Evolutionary conservation across 2,797 vertebrate species (phyloP), one percentile per base, ranked within the genome.

Genomic region (Melanotaenia pygmaea): DNA sequence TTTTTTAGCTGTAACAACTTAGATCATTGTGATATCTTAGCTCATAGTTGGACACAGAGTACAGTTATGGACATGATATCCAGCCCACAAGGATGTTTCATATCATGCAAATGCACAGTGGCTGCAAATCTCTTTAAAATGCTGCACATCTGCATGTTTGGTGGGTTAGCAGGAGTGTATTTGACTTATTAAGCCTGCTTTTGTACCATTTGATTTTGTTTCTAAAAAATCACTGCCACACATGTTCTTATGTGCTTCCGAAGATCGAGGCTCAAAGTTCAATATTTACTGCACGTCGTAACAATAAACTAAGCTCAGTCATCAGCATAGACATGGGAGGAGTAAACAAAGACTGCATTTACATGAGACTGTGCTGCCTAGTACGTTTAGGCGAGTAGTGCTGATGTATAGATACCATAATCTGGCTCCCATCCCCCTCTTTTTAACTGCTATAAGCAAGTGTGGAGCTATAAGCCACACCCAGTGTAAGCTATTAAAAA

Each of bases 241-340:
- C 70, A 64, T 86, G 85, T 80, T 80, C 65, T 86, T 67, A 64
- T 68, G 50, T 60, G 38, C 35, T 72, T 89, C 77, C 80, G 67
- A 74, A 83, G 85, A 88, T 86, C 82, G 76, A 84, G 84, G 86
- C 90, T 93, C 90, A 94, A 94, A 94, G 93, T 93, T 92, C 91
- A 91, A 70, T 75, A 76, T 93, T 92, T 93, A 93, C 82, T 82
- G 88, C 92, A 63, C 28, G 22, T 80, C 79, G 76, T 83, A 82
- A 88, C 85, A 85, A 88, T 93, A 92, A 93, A 91, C 64, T 83
- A 59, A 77, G 37, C 82, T 71, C 67, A 51, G 78, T 84, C 67
- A 63, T 81, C 77, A 80, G 75, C 70, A 59, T n/a, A 85, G 83
- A 85, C 85, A 76, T 61, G 78, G 85, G 82, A 82, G 88, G 78